Evolutionary conservation across 2,888 invertebrate genomes (phyloP).

Genomic region (Sarcophaga caerulescens): DNA sequence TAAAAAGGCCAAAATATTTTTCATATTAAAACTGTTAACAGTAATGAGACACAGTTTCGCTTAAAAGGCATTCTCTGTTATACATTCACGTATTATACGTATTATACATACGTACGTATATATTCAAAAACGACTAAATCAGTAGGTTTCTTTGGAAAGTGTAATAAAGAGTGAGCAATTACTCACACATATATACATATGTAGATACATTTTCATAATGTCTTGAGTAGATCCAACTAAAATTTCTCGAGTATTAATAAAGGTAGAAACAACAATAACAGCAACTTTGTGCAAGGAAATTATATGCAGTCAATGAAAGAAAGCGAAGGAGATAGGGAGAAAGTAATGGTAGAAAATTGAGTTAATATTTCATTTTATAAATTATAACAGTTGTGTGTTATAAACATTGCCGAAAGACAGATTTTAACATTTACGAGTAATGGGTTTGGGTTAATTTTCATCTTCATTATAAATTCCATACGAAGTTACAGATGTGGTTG

Average conservation of each 20-base stretch:
- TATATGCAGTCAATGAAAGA: no score
- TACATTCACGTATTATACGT: no score
- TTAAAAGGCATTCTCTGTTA: not conserved
- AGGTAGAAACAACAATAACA: constrained; percentile 1
- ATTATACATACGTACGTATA: not conserved
- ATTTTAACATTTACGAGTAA: no score
- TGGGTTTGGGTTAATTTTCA: no score
- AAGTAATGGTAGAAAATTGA: no score
- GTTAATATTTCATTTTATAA: no score
- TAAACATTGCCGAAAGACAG: no score
- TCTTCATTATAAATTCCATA: no score
- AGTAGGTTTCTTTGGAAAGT: not conserved
- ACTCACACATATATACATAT: not conserved
- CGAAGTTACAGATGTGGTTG: no score
- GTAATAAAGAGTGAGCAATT: constrained; percentile 4
- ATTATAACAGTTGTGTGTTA: no score
- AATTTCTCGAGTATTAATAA: constrained; percentile 7
- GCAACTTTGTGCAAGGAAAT: not conserved
- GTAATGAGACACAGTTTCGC: constrained; percentile 46
- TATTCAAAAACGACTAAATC: not conserved
- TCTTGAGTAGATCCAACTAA: constrained; percentile 17
- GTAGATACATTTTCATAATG: not conserved
- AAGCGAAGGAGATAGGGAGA: no score
- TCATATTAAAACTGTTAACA: constrained; percentile 77
- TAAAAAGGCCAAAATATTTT: constrained; percentile 71